These are phyloP conservation scores for Smittia sp. DNA, from an alignment of 2,888 invertebrate genomes.

Conservation along the genomic window DNA sequence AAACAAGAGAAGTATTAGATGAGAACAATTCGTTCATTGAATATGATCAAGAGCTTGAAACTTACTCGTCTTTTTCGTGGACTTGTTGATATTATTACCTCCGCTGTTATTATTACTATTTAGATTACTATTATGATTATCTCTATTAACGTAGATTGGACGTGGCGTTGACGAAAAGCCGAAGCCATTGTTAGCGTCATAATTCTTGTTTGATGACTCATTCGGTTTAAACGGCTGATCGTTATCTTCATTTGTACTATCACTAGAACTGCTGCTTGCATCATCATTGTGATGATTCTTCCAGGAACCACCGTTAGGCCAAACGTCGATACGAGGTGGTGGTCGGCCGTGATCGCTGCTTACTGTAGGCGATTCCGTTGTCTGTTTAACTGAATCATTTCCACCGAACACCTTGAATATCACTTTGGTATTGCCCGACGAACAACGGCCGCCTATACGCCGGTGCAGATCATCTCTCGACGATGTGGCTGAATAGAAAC, in stretches of 20 bases:
- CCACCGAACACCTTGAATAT: slow-evolving; percentile 92
- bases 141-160: slow-evolving; percentile 46
- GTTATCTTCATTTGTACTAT: slow-evolving; percentile 10
- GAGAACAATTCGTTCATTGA: background rate
- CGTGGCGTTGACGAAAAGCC: slow-evolving; percentile 24
- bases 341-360: slow-evolving; percentile 56
- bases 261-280: background rate
- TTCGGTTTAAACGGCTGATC: background rate
- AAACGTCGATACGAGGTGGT: slow-evolving; percentile 54
- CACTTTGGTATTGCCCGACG: slow-evolving; percentile 92
- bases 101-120: slow-evolving; percentile 20
- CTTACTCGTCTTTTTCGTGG: slow-evolving; percentile 65
- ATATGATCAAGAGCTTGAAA: slow-evolving; percentile 43
- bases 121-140: slow-evolving; percentile 46
- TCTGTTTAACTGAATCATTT: slow-evolving; percentile 58
- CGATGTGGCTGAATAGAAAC: slow-evolving; percentile 68
- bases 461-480: slow-evolving; percentile 88
- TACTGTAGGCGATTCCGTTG: slow-evolving; percentile 53
- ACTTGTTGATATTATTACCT: slow-evolving; percentile 48
- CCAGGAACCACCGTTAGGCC: slow-evolving; percentile 12
- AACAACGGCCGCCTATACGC: slow-evolving; percentile 88
- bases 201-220: slow-evolving; percentile 20
- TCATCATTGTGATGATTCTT: slow-evolving; percentile 31
- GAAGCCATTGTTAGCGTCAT: background rate
- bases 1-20: slow-evolving; percentile 29